Base-by-base conservation (phyloP, 2,797 vertebrate species). In the Pangasius krempfi region DNA sequence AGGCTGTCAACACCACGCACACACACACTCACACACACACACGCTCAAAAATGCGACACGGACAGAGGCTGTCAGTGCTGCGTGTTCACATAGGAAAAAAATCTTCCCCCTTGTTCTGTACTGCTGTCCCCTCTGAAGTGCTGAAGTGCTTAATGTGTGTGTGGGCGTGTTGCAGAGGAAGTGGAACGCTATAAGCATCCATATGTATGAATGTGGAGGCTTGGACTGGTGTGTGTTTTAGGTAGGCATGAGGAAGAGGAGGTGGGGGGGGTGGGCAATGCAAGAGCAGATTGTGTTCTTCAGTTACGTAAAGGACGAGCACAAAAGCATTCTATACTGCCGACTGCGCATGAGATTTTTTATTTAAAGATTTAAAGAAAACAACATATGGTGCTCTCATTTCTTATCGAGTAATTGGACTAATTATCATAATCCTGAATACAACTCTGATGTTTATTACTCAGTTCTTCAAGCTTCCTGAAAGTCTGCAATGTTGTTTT, bases 1-100 rank as follows among this genome's bases (percentile, higher is more conserved):
- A 89, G 88, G 27, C 78, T 89, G 85, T 89, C 88, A 89, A 89
- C 88, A 89, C 44, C 44, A 33, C 86, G 40, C 86, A 54, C 47
- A 68, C 82, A 68, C 83, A 60, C 54, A 70, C 84, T 75, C 68
- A 72, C 50, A 81, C 78, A 83, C 86, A 52, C 22, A 82, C 44
- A 30, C 54, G 27, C 30, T 33, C 4, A 20, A 68, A 85, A 81
- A 72, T 70, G 64, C 58, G 27, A 73, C 84, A 62, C 25, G 27
- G 83, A 85, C 72, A 66, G 33, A 79, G 87, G 16, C 70, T 89
- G 88, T 89, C 88, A 89, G 7, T 78, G 30, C 81, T 68, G n/a
- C 30, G n/a, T 68, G 72, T 52, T 62, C 30, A 44, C 30, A 81
- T n/a, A 66, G 6, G 6, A 40, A 70, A 54, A 54, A 58, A 58